Conservation (phyloP, 2,113 vertebrate genomes). For the Grammomys surdaster region DNA sequence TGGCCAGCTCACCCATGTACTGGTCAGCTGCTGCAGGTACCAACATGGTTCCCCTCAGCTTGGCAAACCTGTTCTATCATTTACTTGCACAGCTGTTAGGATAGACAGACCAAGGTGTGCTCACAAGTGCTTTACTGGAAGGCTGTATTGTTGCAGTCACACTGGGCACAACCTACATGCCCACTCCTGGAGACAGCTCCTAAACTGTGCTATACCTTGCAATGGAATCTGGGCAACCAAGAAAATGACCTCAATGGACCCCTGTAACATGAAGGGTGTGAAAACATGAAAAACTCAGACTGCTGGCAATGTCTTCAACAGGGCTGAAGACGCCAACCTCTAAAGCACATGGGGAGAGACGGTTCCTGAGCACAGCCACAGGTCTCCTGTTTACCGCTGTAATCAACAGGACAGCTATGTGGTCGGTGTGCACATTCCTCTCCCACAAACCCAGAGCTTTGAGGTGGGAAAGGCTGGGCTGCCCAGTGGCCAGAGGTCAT, state of each 20-base stretch:
- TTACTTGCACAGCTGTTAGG: accelerated
- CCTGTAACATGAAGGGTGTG: neutral
- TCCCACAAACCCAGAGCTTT: neutral
- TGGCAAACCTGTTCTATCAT: too few species aligned
- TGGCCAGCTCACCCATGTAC: neutral
- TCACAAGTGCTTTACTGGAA: neutral
- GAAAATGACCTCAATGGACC: too few species aligned
- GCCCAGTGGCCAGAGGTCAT: neutral
- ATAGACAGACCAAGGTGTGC: too few species aligned
- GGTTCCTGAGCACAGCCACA: neutral
- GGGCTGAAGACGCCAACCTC: neutral
- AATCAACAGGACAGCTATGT: accelerated
- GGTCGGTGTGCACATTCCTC: accelerated
- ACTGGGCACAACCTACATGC: accelerated
- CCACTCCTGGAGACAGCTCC: neutral
- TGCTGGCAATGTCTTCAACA: neutral
- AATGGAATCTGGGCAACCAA: accelerated
- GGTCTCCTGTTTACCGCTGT: accelerated
- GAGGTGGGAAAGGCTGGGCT: neutral
- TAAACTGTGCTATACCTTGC: too few species aligned
- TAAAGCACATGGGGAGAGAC: neutral
- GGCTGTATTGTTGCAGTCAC: accelerated
- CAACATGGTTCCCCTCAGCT: accelerated
- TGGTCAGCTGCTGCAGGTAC: neutral
- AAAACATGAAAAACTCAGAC: neutral